Evolutionary conservation across 2,888 invertebrate genomes (phyloP).

Genomic region (Hirtodrosophila cameraria): DNA sequence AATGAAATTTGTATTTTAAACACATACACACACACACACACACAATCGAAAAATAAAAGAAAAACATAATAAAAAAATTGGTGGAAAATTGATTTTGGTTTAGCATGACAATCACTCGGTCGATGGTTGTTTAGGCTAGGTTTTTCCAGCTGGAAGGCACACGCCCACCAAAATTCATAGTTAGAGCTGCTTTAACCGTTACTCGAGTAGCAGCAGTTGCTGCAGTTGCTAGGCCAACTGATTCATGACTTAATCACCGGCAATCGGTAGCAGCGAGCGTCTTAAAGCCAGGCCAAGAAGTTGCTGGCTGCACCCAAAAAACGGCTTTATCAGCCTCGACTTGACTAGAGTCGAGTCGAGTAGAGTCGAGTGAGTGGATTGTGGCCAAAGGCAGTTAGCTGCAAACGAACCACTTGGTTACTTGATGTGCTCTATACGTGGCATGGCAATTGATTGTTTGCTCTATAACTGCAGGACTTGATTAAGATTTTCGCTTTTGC

Average conservation of each 20-base stretch:
- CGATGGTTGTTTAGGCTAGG: conserved; percentile 14
- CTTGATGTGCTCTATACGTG: conserved; percentile 33
- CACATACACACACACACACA: conserved; percentile 6
- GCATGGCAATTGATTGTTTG: conserved; percentile 73
- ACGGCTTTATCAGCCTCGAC: conserved; percentile 66
- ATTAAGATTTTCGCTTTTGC: conserved; percentile 48
- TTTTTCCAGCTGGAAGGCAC: conserved; percentile 61
- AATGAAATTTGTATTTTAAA: conserved; percentile 56
- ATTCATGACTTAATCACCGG: conserved; percentile 77
- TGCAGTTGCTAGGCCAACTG: conserved; percentile 51
- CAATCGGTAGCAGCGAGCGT: conserved; percentile 68
- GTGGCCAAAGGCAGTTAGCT: conserved; percentile 47
- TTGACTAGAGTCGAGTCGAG: conserved; percentile 15
- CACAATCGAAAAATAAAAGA: conserved; percentile 1
- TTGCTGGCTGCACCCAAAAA: conserved; percentile 67
- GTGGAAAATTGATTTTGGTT: conserved; percentile 71
- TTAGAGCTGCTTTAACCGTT: conserved; percentile 67
- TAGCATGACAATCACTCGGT: conserved; percentile 73
- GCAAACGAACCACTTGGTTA: conserved; percentile 50
- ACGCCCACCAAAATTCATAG: conserved; percentile 76
- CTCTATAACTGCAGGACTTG: conserved; percentile 76
- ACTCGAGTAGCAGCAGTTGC: conserved; percentile 25
- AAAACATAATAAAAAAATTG: conserved; percentile 43
- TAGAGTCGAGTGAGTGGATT: conserved; percentile 67
- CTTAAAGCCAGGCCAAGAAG: conserved; percentile 39